Conservation (phyloP, 2,888 invertebrate genomes). For the Imbricaverruca yamaguchii region DNA sequence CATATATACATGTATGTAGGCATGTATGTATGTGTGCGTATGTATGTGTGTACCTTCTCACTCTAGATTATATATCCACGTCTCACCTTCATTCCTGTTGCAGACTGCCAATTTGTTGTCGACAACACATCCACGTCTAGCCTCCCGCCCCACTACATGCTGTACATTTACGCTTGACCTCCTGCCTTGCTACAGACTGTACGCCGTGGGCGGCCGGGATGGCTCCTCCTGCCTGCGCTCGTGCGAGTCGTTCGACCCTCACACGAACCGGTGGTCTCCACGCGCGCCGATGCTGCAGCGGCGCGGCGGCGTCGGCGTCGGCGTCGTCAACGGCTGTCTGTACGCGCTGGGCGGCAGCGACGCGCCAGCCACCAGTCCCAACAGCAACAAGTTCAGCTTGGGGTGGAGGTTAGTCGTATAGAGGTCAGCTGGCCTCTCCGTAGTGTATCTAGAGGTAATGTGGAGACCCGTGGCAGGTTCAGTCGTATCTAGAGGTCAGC, state of each 20-base stretch:
- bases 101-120: too few species aligned
- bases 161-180: background rate
- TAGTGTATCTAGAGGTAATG: background rate
- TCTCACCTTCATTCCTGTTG: too few species aligned
- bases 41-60: too few species aligned
- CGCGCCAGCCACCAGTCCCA: constrained; percentile 71
- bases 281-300: constrained; percentile 80
- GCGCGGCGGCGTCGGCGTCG: constrained; percentile 82
- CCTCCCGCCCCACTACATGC: background rate
- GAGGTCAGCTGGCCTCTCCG: constrained; percentile 58
- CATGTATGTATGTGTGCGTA: too few species aligned
- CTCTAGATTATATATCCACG: too few species aligned
- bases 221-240: constrained; percentile 82
- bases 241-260: constrained; percentile 78
- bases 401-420: too few species aligned
- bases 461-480: too few species aligned
- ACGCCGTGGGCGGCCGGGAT: constrained; percentile 88
- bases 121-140: too few species aligned
- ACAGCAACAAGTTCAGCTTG: constrained; percentile 74
- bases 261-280: constrained; percentile 70
- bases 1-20: too few species aligned
- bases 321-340: constrained; percentile 76
- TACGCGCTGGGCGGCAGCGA: constrained; percentile 93
- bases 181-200: constrained; percentile 52
- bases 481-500: too few species aligned